These are phyloP conservation scores for Orthosia gothica DNA, from an alignment of 2,888 invertebrate species.

Conservation along the genomic window DNA sequence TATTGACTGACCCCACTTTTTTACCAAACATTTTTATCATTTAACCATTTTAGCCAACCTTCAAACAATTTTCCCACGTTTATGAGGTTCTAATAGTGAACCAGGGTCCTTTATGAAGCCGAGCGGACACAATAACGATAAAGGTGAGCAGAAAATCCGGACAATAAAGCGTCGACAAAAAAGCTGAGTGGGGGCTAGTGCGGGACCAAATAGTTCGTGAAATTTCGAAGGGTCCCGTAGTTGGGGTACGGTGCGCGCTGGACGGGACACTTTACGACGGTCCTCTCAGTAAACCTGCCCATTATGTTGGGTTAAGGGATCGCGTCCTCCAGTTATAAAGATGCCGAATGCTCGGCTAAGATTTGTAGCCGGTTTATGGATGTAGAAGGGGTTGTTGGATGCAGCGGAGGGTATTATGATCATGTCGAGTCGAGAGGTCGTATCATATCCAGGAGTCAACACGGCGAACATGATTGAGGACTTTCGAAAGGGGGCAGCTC, in stretches of 20 bases:
- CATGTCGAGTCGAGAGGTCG: conserved; percentile 89
- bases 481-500: conserved; percentile 81
- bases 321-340: conserved; percentile 90
- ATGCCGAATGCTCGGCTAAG: conserved; percentile 88
- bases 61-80: conserved; percentile 88
- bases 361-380: conserved; percentile 90
- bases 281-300: conserved; percentile 90
- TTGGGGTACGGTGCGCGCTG: conserved; percentile 73
- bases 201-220: conserved; percentile 91
- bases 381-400: conserved; percentile 90
- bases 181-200: conserved; percentile 90
- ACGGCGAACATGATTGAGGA: conserved; percentile 88
- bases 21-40: conserved; percentile 68
- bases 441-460: conserved; percentile 90
- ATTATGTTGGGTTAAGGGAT: conserved; percentile 91
- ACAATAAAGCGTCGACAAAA: conserved; percentile 90
- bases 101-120: conserved; percentile 89
- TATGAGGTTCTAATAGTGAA: conserved; percentile 91
- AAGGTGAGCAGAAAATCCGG: conserved; percentile 91
- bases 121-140: conserved; percentile 91
- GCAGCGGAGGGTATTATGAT: conserved; percentile 88
- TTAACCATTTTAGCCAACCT: conserved; percentile 59
- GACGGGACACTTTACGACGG: conserved; percentile 90
- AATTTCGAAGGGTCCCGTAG: conserved; percentile 88
- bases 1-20: conserved; percentile 79